Percentiles rank a stretch among this genome's conserved stretches.
These are phyloP conservation scores for Peromyscus aztecus DNA, from an alignment of 2,797 vertebrate genomes.

Conservation along the genomic window DNA sequence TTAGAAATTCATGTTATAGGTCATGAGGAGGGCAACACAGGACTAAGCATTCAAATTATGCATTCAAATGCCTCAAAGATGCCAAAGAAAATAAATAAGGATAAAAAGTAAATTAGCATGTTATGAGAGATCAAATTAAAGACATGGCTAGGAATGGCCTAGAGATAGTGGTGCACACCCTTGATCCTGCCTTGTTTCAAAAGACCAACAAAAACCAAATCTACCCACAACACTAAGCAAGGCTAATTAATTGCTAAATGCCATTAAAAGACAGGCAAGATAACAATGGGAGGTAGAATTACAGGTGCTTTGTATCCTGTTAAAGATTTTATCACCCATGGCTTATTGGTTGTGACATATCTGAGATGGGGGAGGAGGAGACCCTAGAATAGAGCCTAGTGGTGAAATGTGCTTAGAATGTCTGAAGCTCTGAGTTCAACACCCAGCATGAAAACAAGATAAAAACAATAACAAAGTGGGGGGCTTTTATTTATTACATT, in stretches of 20 bases:
- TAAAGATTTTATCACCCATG: not conserved
- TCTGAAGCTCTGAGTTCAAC: not conserved
- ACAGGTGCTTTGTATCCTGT: not conserved
- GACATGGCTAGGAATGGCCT: not conserved
- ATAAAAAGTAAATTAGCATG: not conserved
- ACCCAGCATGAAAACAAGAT: not conserved
- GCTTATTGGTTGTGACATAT: not conserved
- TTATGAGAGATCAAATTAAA: conserved; percentile 14
- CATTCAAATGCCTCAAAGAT: conserved; percentile 33
- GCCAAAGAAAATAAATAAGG: conserved; percentile 24
- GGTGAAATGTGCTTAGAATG: not conserved
- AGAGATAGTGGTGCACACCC: not conserved
- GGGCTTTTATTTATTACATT: not conserved
- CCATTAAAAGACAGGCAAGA: not conserved
- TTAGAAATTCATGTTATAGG: not conserved
- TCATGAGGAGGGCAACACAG: not conserved
- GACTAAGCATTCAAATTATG: not conserved
- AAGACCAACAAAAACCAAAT: not conserved
- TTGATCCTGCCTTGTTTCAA: not conserved
- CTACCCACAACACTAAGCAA: not conserved
- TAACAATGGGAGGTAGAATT: not conserved
- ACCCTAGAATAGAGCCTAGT: not conserved
- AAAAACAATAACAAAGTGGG: not conserved
- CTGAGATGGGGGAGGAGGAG: no score
- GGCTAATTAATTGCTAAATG: not conserved